phyloP scores from a whole-genome alignment of 2,888 invertebrate species.

The Macrosoma leucophasiata region DNA sequence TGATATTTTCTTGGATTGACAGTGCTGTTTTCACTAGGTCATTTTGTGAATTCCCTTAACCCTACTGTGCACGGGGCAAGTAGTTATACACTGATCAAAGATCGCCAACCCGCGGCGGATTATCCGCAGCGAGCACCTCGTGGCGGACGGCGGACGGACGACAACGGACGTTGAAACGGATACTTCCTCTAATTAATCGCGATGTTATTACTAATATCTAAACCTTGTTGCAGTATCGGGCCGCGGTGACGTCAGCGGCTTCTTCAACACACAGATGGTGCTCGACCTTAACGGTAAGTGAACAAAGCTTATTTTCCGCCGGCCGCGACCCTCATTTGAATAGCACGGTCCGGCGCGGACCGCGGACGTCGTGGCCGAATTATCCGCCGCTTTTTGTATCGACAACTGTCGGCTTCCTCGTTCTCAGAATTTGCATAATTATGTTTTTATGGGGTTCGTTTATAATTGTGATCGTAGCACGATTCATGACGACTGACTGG shows the following conservation, averaged over 20 bases:
- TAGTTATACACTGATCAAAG: no score
- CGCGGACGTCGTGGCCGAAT: slow-evolving; percentile 30
- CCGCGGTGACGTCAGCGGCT: slow-evolving; percentile 68
- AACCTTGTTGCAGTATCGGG: slow-evolving; percentile 64
- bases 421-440: slow-evolving; percentile 2
- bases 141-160: no score
- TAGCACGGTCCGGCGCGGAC: slow-evolving; percentile 31
- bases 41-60: no score
- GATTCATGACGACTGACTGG: no score
- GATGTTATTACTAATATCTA: slow-evolving; percentile 35
- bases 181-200: slow-evolving; percentile 9
- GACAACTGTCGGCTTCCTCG: slow-evolving; percentile 3
- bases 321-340: slow-evolving; percentile 31
- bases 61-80: no score
- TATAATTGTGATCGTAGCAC: no score
- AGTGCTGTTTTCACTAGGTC: no score
- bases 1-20: no score
- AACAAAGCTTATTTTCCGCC: slow-evolving; percentile 24
- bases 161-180: no score
- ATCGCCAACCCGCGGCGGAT: slow-evolving; percentile 3
- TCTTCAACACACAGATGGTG: slow-evolving; percentile 70
- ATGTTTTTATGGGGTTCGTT: no score
- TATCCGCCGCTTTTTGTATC: slow-evolving; percentile 35
- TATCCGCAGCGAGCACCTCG: no score
- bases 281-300: slow-evolving; percentile 69